phyloP scores from a whole-genome alignment of 2,797 vertebrate species.

The Diglossa cyanea region DNA sequence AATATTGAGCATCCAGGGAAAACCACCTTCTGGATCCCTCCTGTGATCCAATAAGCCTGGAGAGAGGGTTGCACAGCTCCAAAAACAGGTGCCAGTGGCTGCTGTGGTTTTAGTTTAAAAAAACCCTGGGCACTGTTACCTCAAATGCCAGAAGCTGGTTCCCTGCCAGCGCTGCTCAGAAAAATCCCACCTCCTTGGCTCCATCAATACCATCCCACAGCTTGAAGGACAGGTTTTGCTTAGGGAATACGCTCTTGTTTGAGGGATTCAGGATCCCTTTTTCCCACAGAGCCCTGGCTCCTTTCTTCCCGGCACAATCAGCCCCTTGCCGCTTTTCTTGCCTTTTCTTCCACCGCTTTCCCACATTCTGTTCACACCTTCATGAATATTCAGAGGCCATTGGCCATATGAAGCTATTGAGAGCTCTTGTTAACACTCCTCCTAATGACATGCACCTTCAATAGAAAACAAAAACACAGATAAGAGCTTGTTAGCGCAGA shows the following conservation, averaged over 20 bases:
- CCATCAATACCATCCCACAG: neutral
- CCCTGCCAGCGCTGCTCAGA: neutral
- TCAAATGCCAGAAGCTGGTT: neutral
- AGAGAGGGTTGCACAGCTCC: neutral
- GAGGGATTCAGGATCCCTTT: conserved; percentile 18
- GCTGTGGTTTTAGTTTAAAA: neutral
- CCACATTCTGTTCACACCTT: conserved; percentile 65
- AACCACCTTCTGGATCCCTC: neutral
- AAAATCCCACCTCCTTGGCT: neutral
- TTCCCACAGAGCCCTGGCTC: conserved; percentile 18
- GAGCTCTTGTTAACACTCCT: conserved; percentile 68
- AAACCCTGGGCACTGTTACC: neutral
- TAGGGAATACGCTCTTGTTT: conserved; percentile 13
- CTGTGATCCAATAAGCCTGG: neutral
- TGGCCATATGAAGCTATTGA: conserved; percentile 71
- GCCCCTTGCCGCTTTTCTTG: conserved; percentile 15
- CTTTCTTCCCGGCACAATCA: conserved; percentile 44
- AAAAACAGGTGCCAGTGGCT: neutral
- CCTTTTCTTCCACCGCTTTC: conserved; percentile 57
- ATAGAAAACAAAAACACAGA: conserved; percentile 68
- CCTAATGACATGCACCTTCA: conserved; percentile 64
- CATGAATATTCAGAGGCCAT: conserved; percentile 77
- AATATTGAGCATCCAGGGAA: neutral
- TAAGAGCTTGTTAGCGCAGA: conserved; percentile 65
- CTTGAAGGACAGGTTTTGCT: conserved; percentile 23